phyloP scores from a whole-genome alignment of 2,797 vertebrate species.

The Tympanoctomys barrerae region DNA sequence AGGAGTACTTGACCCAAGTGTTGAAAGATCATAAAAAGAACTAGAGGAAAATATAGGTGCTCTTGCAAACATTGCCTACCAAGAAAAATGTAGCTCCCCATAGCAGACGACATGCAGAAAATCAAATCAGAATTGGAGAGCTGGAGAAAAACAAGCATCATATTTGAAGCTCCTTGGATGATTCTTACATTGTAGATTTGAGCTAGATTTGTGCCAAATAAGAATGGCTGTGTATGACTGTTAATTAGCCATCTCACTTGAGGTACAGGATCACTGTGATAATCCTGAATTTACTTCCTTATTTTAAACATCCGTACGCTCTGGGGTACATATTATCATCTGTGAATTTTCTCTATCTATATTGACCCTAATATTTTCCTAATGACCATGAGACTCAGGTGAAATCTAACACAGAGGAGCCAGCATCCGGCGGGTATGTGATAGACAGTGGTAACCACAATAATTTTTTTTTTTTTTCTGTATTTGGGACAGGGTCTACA shows the following conservation, averaged over 20 bases:
- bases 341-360: background rate
- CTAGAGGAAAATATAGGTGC: background rate
- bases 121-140: background rate
- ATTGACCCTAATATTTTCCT: too few species aligned
- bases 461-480: background rate
- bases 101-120: background rate
- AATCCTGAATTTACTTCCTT: background rate
- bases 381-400: background rate
- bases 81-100: background rate
- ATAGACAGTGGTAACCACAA: rapidly evolving
- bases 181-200: background rate
- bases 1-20: background rate
- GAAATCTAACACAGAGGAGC: background rate
- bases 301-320: rapidly evolving
- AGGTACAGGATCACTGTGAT: background rate
- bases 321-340: too few species aligned
- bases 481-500: too few species aligned
- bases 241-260: background rate
- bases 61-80: background rate
- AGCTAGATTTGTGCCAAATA: background rate
- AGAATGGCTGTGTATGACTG: rapidly evolving
- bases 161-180: background rate
- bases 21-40: background rate
- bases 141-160: rapidly evolving
- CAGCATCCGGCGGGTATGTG: too few species aligned